These are phyloP conservation scores for Tyrophagus putrescentiae DNA, from an alignment of 1,140 invertebrate species.

Conservation along the genomic window DNA sequence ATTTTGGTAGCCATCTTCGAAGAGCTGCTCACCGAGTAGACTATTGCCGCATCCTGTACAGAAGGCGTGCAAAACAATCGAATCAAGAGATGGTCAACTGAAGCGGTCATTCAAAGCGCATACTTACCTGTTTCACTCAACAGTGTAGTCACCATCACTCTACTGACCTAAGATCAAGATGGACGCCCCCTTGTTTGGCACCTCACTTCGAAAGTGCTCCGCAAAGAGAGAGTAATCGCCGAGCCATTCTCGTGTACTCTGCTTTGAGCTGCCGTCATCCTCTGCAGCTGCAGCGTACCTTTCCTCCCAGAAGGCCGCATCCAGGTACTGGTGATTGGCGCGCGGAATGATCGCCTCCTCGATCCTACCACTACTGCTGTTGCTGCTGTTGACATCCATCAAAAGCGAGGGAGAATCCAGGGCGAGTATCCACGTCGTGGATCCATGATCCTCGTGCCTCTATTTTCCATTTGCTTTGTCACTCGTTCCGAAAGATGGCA, in stretches of 20 bases:
- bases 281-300: slow-evolving; percentile 14
- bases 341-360: neutral
- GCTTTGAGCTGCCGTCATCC: neutral
- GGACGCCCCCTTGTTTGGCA: neutral
- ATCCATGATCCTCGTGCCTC: no score
- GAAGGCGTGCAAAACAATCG: no score
- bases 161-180: slow-evolving; percentile 3
- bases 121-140: no score
- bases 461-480: no score
- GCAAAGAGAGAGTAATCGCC: neutral
- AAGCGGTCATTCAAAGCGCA: no score
- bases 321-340: neutral
- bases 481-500: no score
- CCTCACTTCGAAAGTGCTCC: neutral
- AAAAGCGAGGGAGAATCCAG: no score
- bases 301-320: neutral
- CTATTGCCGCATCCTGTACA: slow-evolving; percentile 42
- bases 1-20: slow-evolving; percentile 34
- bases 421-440: no score
- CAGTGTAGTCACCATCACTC: no score
- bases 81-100: no score
- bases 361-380: no score
- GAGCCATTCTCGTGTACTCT: slow-evolving; percentile 3
- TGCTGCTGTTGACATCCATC: no score
- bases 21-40: slow-evolving; percentile 36